Evolutionary conservation across 1,140 invertebrate genomes (phyloP), one percentile per base, ranked within the genome.

Genomic region (Drosophila sproati): DNA sequence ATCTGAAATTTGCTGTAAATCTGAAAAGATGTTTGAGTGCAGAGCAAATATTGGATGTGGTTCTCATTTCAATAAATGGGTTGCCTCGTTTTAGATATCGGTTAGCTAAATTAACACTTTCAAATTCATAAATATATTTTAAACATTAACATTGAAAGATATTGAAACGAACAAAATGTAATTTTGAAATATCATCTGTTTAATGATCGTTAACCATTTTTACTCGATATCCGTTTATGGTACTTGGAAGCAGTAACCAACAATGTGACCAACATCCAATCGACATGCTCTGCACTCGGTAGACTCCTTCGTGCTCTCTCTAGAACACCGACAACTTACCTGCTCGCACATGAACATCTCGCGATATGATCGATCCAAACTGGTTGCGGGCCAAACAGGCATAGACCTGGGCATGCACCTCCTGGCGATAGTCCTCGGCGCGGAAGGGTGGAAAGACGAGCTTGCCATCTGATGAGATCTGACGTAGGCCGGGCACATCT

Each of bases 371-470:
- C 2, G 96, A 96, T 73, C 98, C 98, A 70, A 97, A 96, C 51
- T 95, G 95, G 93, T 98, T 98, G 76, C 95, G 95, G 10, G 98
- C 98, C 51, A 98, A 93, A 93, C 98, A 99, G 77, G 97, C 96
- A 93, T 98, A 99, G 52, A 97, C 96, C 93, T 98, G 97, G 77
- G 97, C 97, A 91, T 99, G 98, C 39, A 98, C 97, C 93, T 98
- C 97, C 93, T 98, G 97, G 47, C 96, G 94, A 92, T 98, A 98
- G 92, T 98, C 97, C 92, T 98, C 96, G 39, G 97, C 97, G 55
- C 97, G 95, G 95, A 98, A 99, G 6, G 98, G 97, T 51, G 97
- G 97, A 92, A 99, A 98, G 37, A 98, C 96, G 72, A 99, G 94
- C 87, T 98, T 98, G 87, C 98, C 98, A 93, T 99, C 98, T 28